These are phyloP conservation scores for Peromyscus attwateri DNA, from an alignment of 2,797 vertebrate genomes.

Conservation along the genomic window DNA sequence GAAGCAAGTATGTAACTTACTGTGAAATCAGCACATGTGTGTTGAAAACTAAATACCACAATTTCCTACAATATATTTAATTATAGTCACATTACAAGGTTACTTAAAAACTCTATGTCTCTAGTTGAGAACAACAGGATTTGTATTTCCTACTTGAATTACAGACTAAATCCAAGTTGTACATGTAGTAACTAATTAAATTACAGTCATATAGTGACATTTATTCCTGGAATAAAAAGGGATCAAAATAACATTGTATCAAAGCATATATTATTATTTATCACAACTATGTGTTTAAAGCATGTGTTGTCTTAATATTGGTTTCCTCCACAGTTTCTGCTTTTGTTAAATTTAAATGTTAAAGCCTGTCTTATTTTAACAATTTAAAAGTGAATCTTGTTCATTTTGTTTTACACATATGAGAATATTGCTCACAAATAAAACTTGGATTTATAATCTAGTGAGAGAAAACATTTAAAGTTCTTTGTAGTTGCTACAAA, in stretches of 20 bases:
- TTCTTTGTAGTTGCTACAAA: neutral
- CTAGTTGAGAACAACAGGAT: neutral
- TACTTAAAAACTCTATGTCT: neutral
- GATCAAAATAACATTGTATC: neutral
- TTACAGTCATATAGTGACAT: neutral
- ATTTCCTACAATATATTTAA: neutral
- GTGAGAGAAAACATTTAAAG: neutral
- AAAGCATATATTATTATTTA: neutral
- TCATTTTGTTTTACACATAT: neutral
- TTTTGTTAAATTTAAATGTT: neutral
- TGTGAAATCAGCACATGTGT: neutral
- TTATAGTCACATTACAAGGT: neutral
- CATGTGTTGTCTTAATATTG: neutral
- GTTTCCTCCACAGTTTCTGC: neutral
- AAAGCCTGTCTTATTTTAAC: neutral
- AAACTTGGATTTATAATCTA: neutral
- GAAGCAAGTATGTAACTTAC: neutral
- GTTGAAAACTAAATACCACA: no score
- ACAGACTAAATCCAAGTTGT: neutral
- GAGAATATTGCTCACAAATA: neutral
- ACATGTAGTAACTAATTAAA: neutral
- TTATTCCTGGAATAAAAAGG: neutral
- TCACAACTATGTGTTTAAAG: neutral
- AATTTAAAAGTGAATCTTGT: neutral
- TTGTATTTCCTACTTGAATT: neutral